Base-by-base conservation (phyloP, 2,888 invertebrate species). In the Tetanocera ferruginea region DNA sequence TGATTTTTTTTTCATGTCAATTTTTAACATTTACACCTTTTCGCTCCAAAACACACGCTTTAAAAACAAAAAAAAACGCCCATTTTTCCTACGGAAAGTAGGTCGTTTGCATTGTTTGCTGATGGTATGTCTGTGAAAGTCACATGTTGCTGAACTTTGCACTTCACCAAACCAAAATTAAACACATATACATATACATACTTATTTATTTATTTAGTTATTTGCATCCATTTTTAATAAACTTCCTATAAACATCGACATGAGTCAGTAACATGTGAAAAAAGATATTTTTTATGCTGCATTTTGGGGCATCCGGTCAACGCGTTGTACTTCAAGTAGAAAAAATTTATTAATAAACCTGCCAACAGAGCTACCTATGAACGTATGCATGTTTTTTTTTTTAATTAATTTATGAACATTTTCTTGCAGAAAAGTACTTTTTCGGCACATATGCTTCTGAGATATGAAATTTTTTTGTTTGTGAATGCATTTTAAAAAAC, bases 31-130 rank as follows among this genome's bases (percentile, higher is more conserved):
- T 23, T 43, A 23, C 23, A 49, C 69, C 43, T n/a, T 43, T n/a
- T 19, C 19, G 8, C 19, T 28, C 69, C 5, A 69, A 8, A 49
- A n/a, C 57, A 9, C 43, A 23, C 3, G 31, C 34, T 31, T 19
- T 71, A 19, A 5, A 5, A n/a, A 19, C 49, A 52, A 17, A n/a
- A 55, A 23, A n/a, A 55, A 55, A 9, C 17, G 19, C 34, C 43
- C 5, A 14, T 25, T 19, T 37, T 17, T n/a, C 34, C n/a, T 5
- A 23, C 6, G 31, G n/a, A 71, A 71, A 37, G 34, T 71, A 71
- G 71, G 71, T 71, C 71, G 71, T 17, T 71, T 55, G 55, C 25
- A 14, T 17, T 55, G 17, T n/a, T 28, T 25, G n/a, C 5, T 25
- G 51, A 1, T 28, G 51, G 31, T 14, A 5, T 37, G 69, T 49